Percentiles rank a stretch among this genome's conserved stretches.
phyloP scores from a whole-genome alignment of 2,113 vertebrate species.

The Phyllopteryx taeniolatus region DNA sequence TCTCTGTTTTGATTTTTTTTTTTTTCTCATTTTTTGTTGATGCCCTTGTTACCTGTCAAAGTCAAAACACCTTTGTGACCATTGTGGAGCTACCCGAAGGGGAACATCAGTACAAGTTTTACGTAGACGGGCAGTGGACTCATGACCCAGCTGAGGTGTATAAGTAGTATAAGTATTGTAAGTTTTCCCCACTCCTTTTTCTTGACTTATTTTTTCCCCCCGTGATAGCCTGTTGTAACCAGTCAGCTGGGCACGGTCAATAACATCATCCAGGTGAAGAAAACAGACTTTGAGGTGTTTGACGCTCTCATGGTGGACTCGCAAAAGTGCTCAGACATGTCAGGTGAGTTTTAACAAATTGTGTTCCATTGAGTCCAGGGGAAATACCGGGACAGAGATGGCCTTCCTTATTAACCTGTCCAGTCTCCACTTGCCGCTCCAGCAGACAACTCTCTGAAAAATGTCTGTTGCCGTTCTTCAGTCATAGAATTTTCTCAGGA shows the following conservation, averaged over 20 bases:
- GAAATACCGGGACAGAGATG: neutral
- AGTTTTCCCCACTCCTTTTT: neutral
- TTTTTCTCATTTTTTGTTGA: neutral
- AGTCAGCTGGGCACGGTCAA: constrained; percentile 94
- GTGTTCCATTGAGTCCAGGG: neutral
- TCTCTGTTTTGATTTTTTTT: neutral
- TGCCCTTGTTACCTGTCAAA: constrained; percentile 42
- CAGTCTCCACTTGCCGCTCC: neutral
- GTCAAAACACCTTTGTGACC: constrained; percentile 97
- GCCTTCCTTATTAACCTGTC: neutral
- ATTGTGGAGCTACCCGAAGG: constrained; percentile 96
- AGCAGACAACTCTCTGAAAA: neutral
- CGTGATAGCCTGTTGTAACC: constrained; percentile 84
- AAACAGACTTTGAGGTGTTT: constrained; percentile 98
- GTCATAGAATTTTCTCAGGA: no score
- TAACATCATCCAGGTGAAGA: constrained; percentile 97
- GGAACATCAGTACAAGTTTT: constrained; percentile 98
- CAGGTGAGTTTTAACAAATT: constrained; percentile 73
- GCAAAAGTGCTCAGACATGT: constrained; percentile 92
- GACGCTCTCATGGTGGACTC: constrained; percentile 99
- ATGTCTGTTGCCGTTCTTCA: neutral
- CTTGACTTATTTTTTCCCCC: neutral
- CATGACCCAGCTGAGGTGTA: constrained; percentile 91
- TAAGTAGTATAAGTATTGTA: no score
- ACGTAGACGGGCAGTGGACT: constrained; percentile 97